Percentiles rank a stretch among this genome's conserved stretches.
phyloP scores from a whole-genome alignment of 2,797 vertebrate species.

The Meriones psammophilus region DNA sequence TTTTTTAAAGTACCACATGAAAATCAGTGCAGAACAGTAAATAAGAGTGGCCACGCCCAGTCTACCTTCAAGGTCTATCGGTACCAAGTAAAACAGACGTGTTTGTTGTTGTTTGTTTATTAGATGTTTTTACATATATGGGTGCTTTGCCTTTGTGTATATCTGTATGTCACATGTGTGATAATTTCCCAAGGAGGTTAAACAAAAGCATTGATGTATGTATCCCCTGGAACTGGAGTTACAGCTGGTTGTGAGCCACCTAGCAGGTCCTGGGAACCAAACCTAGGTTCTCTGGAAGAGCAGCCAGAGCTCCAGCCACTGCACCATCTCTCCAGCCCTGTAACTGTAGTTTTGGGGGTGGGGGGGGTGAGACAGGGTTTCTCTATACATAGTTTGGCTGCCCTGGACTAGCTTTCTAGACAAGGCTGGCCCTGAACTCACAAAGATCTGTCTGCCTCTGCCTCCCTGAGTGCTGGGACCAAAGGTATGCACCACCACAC shows the following conservation, averaged over 20 bases:
- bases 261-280: background rate
- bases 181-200: background rate
- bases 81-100: background rate
- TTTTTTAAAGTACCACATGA: background rate
- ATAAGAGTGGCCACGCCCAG: fast-evolving
- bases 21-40: background rate
- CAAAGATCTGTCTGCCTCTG: too few species aligned
- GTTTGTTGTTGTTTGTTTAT: background rate
- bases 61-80: background rate
- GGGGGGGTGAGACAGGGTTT: too few species aligned
- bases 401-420: too few species aligned
- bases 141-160: background rate
- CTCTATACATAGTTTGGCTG: too few species aligned
- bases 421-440: too few species aligned
- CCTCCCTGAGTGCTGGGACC: too few species aligned
- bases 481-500: too few species aligned
- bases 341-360: background rate
- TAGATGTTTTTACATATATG: background rate
- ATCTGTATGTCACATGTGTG: background rate
- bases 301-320: background rate
- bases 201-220: background rate
- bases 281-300: background rate
- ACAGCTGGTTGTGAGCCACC: background rate
- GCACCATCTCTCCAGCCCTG: background rate
- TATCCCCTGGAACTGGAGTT: background rate